phyloP scores from a whole-genome alignment of 92 coral and sea anemone species.

The Paramuricea clavata region DNA sequence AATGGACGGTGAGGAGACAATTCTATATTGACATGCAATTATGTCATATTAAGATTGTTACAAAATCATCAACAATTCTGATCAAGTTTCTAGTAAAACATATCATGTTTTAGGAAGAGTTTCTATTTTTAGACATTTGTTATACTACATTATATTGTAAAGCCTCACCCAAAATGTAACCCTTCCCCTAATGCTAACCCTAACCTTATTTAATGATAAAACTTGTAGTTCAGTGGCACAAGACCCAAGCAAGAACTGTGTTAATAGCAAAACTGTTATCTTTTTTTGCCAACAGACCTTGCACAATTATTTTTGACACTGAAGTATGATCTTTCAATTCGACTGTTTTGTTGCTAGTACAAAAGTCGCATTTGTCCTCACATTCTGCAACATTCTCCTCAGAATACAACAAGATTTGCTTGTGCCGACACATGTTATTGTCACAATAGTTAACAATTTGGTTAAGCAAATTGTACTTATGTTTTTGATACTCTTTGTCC shows the following conservation, averaged over 20 bases:
- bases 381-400: slow-evolving; percentile 44
- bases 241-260: slow-evolving; percentile 59
- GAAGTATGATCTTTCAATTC: slow-evolving; percentile 45
- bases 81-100: too few species aligned
- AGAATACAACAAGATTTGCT: slow-evolving; percentile 11
- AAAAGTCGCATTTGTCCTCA: slow-evolving; percentile 42
- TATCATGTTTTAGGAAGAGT: too few species aligned
- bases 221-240: slow-evolving; percentile 49
- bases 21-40: too few species aligned
- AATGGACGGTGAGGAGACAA: too few species aligned
- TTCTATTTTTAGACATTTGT: too few species aligned
- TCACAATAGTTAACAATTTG: not conserved
- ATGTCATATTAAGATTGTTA: too few species aligned
- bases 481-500: slow-evolving; percentile 30
- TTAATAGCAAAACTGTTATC: slow-evolving; percentile 42
- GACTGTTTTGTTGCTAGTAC: slow-evolving; percentile 19
- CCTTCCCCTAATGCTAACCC: not conserved
- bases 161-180: too few species aligned
- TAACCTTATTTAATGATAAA: slow-evolving; percentile 18
- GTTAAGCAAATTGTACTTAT: slow-evolving; percentile 29
- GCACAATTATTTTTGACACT: slow-evolving; percentile 44
- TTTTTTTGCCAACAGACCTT: slow-evolving; percentile 45
- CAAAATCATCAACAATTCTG: too few species aligned
- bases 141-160: too few species aligned
- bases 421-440: slow-evolving; percentile 8